Percentiles rank a stretch among this genome's conserved stretches.
These are phyloP conservation scores for Alca torda DNA, from an alignment of 2,797 vertebrate species.

Conservation along the genomic window DNA sequence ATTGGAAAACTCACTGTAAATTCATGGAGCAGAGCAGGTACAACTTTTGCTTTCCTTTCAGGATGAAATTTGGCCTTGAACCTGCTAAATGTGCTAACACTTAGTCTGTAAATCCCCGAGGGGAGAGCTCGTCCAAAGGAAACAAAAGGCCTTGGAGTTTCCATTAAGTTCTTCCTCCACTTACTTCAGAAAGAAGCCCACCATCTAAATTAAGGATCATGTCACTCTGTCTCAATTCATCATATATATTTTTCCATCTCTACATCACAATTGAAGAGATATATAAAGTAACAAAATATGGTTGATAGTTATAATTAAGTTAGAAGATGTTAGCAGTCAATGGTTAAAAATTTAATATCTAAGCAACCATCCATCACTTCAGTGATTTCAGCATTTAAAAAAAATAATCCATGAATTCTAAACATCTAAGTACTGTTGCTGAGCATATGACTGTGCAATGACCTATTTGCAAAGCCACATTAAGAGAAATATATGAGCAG, in stretches of 20 bases:
- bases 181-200: background rate
- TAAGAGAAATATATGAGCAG: constrained; percentile 41
- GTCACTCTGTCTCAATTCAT: background rate
- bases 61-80: background rate
- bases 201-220: background rate
- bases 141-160: background rate
- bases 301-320: background rate
- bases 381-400: background rate
- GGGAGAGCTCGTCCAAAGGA: background rate
- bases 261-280: background rate
- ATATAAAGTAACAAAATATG: background rate
- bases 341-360: background rate
- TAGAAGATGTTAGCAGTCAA: background rate
- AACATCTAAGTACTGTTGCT: constrained; percentile 15
- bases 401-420: constrained; percentile 36
- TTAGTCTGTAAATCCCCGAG: background rate
- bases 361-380: background rate
- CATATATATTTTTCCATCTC: background rate
- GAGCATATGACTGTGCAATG: background rate
- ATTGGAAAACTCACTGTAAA: background rate
- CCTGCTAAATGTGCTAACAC: background rate
- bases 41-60: background rate
- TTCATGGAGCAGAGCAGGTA: background rate
- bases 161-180: constrained; percentile 1
- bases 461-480: constrained; percentile 37